phyloP scores from a whole-genome alignment of 2,888 invertebrate species.

The Neuroscelio doddi region DNA sequence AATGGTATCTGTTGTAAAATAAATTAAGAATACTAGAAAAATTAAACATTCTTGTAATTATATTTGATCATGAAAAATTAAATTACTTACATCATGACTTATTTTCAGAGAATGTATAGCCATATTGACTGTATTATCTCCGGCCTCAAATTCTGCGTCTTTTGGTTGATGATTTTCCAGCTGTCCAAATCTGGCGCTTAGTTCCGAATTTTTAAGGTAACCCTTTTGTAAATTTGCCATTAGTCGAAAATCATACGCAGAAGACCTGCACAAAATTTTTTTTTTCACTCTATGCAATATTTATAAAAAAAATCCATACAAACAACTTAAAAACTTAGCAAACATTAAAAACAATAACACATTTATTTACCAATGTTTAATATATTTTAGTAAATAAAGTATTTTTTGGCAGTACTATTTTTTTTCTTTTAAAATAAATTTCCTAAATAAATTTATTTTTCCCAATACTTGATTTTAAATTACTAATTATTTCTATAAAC shows the following conservation, averaged over 20 bases:
- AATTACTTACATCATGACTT: conserved; percentile 80
- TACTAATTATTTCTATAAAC: no score
- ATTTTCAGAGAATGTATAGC: conserved; percentile 82
- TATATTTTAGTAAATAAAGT: background rate
- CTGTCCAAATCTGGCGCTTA: conserved; percentile 78
- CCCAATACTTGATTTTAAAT: no score
- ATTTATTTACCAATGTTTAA: background rate
- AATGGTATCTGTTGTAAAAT: no score
- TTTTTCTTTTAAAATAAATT: no score
- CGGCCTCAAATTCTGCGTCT: conserved; percentile 81
- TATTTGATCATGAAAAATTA: no score
- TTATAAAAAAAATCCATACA: background rate
- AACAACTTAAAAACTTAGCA: background rate
- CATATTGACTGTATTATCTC: conserved; percentile 79
- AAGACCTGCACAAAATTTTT: conserved; percentile 72
- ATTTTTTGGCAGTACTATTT: background rate
- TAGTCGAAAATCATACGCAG: conserved; percentile 84
- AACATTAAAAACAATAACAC: background rate
- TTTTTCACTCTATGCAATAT: no score
- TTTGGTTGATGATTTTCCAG: conserved; percentile 80
- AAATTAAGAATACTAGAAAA: no score
- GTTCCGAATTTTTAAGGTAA: conserved; percentile 72
- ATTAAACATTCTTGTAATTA: no score
- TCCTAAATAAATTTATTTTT: no score
- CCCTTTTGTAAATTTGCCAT: conserved; percentile 63